Conservation (phyloP, 2,797 vertebrate genomes). For the Schizopygopsis malacanthus region DNA sequence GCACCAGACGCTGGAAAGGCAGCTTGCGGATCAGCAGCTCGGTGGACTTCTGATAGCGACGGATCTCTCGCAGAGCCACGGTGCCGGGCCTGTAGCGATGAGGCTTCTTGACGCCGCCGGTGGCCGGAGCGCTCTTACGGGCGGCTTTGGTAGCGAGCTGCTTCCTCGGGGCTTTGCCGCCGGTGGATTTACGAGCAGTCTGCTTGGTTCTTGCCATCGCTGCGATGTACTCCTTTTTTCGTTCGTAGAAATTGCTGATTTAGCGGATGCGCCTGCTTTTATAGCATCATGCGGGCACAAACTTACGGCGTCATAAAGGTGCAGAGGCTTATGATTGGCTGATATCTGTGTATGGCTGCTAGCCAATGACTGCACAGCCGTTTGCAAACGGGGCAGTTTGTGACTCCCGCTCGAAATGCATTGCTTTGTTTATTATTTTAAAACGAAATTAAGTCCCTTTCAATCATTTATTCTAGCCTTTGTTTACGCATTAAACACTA, state of each 20-base stretch:
- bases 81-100: not conserved
- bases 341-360: not conserved
- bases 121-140: not conserved
- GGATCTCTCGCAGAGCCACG: not conserved
- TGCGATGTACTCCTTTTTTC: no score
- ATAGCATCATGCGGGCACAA: not conserved
- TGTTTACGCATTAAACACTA: not conserved
- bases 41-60: not conserved
- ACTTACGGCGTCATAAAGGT: fast-evolving
- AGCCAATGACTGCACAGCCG: not conserved
- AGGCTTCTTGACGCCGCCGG: not conserved
- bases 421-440: no score
- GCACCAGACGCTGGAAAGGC: not conserved
- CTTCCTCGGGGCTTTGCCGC: no score
- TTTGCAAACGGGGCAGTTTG: not conserved
- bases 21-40: not conserved
- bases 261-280: fast-evolving
- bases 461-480: no score
- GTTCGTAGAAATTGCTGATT: fast-evolving
- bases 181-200: no score
- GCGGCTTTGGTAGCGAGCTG: no score
- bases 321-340: not conserved
- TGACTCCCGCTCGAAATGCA: not conserved
- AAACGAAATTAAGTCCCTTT: no score
- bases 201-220: no score